Base-by-base conservation (phyloP, 1,140 invertebrate species). In the Tetramorium simillimum region DNA sequence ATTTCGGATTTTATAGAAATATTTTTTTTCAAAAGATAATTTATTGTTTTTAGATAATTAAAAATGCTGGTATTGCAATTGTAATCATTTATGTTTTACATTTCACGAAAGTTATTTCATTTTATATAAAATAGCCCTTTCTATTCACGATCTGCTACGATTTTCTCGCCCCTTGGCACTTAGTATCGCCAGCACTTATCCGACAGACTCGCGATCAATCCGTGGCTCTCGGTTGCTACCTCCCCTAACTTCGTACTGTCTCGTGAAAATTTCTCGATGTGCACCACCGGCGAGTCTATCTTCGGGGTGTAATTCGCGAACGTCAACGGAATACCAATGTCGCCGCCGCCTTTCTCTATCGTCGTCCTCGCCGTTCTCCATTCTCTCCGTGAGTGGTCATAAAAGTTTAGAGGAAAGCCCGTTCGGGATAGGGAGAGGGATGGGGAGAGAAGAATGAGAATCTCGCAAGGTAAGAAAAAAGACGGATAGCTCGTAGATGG, bases 241-340 rank as follows among this genome's bases (percentile, higher is more conserved):
- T 70, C 86, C 72, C 73, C 21, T 60, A 92, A 93, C 90, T 93
- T 90, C 67, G 70, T 89, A 85, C 88, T 86, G 87, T 91, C 89
- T 87, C 77, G 77, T 80, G 28, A 65, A 88, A 82, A 90, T 86
- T 76, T 78, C 77, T 56, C 60, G 46, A 60, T 49, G 65, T 75
- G 81, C 85, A 18, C 62, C 58, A 56, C 18, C 51, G 65, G 56
- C 33, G 28, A 70, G 53, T 67, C 72, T 85, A 49, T 65, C 75
- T 81, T 63, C 53, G 75, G 89, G 62, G 87, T 87, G 88, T 91
- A 92, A 93, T 92, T 92, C 90, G 75, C 89, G 76, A 63, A 86
- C 89, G 86, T 92, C 90, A 90, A 91, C 92, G 90, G 93, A 92
- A 92, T 90, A 90, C 89, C 89, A 91, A 92, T 91, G 90, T 90